Percentiles rank a stretch among this genome's conserved stretches.
phyloP scores from a whole-genome alignment of 1,140 invertebrate species.

The Tetranychus cinnabarinus region DNA sequence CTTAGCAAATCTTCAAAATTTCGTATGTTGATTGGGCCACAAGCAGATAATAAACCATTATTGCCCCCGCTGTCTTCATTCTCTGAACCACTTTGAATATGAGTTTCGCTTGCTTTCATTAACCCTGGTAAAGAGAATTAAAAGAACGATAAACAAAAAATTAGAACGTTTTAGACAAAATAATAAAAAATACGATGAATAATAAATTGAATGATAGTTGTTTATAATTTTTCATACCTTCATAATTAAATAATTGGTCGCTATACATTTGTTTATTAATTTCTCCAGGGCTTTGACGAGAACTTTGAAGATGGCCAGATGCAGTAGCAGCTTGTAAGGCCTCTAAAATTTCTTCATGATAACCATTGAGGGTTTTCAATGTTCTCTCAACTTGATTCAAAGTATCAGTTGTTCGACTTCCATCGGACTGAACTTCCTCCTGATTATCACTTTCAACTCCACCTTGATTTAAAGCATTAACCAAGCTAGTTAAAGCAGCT shows the following conservation, averaged over 20 bases:
- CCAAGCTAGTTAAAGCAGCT: too few species aligned
- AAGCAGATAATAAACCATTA: not conserved
- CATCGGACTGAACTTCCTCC: slow-evolving; percentile 12
- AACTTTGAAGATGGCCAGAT: slow-evolving; percentile 4
- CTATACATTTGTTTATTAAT: slow-evolving; percentile 1
- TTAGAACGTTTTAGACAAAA: not conserved
- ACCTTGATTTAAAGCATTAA: not conserved
- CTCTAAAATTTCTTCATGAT: slow-evolving; percentile 72
- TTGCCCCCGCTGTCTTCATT: slow-evolving; percentile 14
- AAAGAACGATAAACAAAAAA: not conserved
- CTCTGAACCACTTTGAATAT: slow-evolving; percentile 23
- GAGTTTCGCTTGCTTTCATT: slow-evolving; percentile 34
- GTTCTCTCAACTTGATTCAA: slow-evolving; percentile 45
- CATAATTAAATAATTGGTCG: slow-evolving; percentile 1
- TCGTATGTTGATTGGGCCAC: slow-evolving; percentile 38
- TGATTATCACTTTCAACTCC: not conserved
- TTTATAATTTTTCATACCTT: not conserved
- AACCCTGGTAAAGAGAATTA: not conserved
- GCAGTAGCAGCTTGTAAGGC: slow-evolving; percentile 29
- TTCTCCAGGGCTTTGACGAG: slow-evolving; percentile 7
- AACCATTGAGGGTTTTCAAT: slow-evolving; percentile 63
- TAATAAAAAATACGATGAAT: not conserved
- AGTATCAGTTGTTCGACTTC: slow-evolving; percentile 14
- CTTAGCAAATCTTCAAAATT: slow-evolving; percentile 72
- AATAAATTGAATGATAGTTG: too few species aligned